Percentiles rank a stretch among this genome's conserved stretches.
phyloP scores from a whole-genome alignment of 1,140 invertebrate genomes.

The Cheumatopsyche charites region DNA sequence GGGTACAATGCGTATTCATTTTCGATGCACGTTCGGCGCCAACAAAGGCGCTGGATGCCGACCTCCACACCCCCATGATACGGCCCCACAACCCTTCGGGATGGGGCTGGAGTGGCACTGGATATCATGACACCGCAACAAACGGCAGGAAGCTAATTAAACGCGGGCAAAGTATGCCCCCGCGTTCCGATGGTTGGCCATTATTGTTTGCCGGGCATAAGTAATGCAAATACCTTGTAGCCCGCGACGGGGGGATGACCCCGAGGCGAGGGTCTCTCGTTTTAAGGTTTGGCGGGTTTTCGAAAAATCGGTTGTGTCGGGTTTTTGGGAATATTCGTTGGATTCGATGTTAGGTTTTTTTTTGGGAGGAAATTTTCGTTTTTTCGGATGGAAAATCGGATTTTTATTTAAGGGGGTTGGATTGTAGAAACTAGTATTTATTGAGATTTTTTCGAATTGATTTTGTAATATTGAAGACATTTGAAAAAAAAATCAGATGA shows the following conservation, averaged over 20 bases:
- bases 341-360: no score
- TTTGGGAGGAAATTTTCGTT: no score
- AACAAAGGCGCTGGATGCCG: background rate
- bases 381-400: no score
- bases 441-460: no score
- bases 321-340: no score
- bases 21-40: conserved; percentile 5
- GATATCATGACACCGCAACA: conserved; percentile 45
- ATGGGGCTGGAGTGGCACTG: conserved; percentile 29
- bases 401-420: no score
- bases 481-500: no score
- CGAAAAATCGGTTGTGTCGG: no score
- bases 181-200: conserved; percentile 38
- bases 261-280: conserved; percentile 11
- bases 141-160: conserved; percentile 45
- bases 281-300: no score
- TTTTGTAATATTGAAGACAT: no score
- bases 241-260: conserved; percentile 3
- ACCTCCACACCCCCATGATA: no score
- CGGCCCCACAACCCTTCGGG: background rate
- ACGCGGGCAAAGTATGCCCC: conserved; percentile 34
- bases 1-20: conserved; percentile 8
- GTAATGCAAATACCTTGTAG: conserved; percentile 46
- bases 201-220: conserved; percentile 45
- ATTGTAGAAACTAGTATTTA: no score